A percentile compares a stretch with the other conserved stretches of the same genome.
Evolutionary conservation across 2,113 vertebrate genomes (phyloP).

Genomic region (Philantomba maxwellii): DNA sequence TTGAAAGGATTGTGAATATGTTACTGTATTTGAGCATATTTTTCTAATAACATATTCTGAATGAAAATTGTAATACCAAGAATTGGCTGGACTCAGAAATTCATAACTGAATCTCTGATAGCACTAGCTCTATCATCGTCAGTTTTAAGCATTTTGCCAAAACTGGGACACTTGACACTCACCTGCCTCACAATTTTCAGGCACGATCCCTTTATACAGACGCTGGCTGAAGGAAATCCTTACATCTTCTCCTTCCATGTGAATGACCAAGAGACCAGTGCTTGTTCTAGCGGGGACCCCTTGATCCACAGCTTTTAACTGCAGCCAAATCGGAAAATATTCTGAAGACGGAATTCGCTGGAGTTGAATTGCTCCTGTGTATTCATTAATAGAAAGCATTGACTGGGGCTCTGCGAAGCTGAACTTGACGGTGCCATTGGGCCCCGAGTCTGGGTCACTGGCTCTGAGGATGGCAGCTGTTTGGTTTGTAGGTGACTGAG

Average conservation of each 20-base stretch:
- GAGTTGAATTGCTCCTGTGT: slow-evolving; percentile 85
- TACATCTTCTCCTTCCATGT: slow-evolving; percentile 79
- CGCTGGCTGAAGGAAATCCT: slow-evolving; percentile 82
- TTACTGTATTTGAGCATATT: background rate
- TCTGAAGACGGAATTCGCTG: slow-evolving; percentile 72
- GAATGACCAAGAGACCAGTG: slow-evolving; percentile 85
- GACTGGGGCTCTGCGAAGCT: slow-evolving; percentile 75
- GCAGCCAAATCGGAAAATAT: slow-evolving; percentile 78
- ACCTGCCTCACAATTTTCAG: slow-evolving; percentile 90
- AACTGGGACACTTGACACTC: background rate
- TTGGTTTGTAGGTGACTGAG: slow-evolving; percentile 73
- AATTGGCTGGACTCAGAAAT: background rate
- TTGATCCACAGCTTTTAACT: slow-evolving; percentile 83
- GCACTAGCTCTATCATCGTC: background rate
- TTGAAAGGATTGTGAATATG: background rate
- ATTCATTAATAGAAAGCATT: slow-evolving; percentile 79
- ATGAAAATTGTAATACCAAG: background rate
- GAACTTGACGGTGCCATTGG: slow-evolving; percentile 85
- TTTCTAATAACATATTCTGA: background rate
- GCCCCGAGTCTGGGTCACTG: slow-evolving; percentile 83
- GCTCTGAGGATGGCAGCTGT: slow-evolving; percentile 78
- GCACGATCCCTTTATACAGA: slow-evolving; percentile 80
- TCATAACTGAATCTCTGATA: background rate
- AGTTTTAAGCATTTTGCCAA: background rate
- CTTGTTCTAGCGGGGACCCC: slow-evolving; percentile 81